phyloP scores from a whole-genome alignment of 2,113 vertebrate species.

The Urocolius indicus region DNA sequence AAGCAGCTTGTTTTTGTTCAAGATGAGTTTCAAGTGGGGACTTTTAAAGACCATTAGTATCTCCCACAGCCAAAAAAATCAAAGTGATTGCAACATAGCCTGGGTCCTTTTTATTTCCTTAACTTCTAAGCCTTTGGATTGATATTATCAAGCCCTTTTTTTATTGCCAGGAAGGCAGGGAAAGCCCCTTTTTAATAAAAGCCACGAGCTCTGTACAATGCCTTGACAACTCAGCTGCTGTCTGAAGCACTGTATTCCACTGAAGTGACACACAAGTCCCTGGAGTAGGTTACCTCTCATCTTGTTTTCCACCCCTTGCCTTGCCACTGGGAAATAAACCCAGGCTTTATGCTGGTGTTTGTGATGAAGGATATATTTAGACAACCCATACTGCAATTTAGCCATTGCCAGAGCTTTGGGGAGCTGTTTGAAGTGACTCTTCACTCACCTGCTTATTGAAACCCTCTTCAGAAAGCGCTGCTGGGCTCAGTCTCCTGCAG shows the following conservation, averaged over 20 bases:
- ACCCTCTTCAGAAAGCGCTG: background rate
- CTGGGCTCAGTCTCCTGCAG: accelerated
- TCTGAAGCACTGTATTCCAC: background rate
- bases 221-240: background rate
- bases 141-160: constrained; percentile 1
- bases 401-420: accelerated
- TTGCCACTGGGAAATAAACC: constrained; percentile 33
- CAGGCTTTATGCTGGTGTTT: constrained; percentile 37
- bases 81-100: background rate
- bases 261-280: background rate
- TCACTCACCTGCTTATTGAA: background rate
- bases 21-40: background rate
- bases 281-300: background rate
- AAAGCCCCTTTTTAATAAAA: constrained; percentile 53
- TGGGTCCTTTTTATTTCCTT: background rate
- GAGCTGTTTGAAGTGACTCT: background rate
- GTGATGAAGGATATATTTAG: background rate
- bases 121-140: constrained; percentile 18
- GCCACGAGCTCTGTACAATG: background rate
- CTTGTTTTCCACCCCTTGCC: background rate
- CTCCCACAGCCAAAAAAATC: background rate
- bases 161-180: constrained; percentile 6
- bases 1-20: background rate
- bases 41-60: background rate
- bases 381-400: background rate